These are phyloP conservation scores for Parazoanthus darwini DNA, from an alignment of 92 coral and sea anemone species.

Conservation along the genomic window DNA sequence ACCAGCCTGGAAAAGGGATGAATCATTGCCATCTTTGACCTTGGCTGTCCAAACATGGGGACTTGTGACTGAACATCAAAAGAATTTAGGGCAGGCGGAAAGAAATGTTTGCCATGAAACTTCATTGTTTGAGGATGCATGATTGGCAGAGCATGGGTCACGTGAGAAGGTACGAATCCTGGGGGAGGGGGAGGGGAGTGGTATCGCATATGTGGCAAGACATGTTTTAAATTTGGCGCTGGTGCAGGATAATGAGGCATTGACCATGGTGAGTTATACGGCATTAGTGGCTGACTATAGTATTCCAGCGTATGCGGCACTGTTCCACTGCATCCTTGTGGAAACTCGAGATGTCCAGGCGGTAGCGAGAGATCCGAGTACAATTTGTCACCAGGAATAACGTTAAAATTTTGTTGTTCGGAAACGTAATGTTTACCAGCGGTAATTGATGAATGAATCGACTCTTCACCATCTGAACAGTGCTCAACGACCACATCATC, in stretches of 20 bases:
- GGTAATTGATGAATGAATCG: neutral
- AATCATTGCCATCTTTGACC: neutral
- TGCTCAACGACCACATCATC: neutral
- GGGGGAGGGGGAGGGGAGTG: conserved; percentile 32
- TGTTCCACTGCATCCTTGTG: neutral
- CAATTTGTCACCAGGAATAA: neutral
- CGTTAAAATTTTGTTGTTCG: neutral
- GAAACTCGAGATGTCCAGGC: neutral
- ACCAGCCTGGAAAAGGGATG: neutral
- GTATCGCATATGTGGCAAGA: conserved; percentile 7
- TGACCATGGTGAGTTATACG: conserved; percentile 27
- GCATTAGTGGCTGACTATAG: conserved; percentile 3
- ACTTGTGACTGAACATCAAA: conserved; percentile 2
- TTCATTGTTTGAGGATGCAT: conserved; percentile 19
- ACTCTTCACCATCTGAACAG: neutral
- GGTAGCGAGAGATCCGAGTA: neutral
- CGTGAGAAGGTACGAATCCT: conserved; percentile 14
- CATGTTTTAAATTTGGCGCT: neutral
- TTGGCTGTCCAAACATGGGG: conserved; percentile 11
- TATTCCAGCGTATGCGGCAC: neutral
- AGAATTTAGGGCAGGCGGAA: neutral
- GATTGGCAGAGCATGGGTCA: conserved; percentile 4
- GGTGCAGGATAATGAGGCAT: conserved; percentile 16
- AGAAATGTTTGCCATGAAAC: conserved; percentile 14
- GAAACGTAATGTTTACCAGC: neutral